These are phyloP conservation scores for Pampus argenteus DNA, from an alignment of 2,797 vertebrate genomes.

Conservation along the genomic window DNA sequence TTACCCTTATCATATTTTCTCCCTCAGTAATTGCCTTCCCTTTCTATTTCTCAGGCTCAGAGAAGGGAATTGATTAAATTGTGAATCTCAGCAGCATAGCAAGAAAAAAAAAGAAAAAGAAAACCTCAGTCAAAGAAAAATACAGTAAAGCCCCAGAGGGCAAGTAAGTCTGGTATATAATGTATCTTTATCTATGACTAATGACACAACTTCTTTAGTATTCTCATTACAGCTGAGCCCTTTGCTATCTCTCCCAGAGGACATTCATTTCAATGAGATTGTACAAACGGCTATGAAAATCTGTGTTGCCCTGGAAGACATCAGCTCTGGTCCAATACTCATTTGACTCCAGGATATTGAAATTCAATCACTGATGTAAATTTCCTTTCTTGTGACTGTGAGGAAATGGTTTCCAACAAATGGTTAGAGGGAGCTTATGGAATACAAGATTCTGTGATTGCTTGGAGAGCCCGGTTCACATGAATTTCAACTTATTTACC, in stretches of 20 bases:
- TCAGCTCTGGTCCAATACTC: slow-evolving; percentile 23
- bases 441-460: slow-evolving; percentile 35
- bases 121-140: slow-evolving; percentile 62
- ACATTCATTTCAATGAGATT: slow-evolving; percentile 50
- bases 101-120: slow-evolving; percentile 15
- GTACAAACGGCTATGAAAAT: slow-evolving; percentile 46
- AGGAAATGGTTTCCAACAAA: slow-evolving; percentile 50
- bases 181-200: slow-evolving; percentile 77
- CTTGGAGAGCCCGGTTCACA: slow-evolving; percentile 14
- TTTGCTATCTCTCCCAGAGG: slow-evolving; percentile 48
- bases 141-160: slow-evolving; percentile 59
- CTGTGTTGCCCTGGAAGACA: slow-evolving; percentile 21
- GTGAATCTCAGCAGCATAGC: slow-evolving; percentile 55
- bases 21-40: slow-evolving; percentile 77
- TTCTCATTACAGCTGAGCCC: slow-evolving; percentile 57
- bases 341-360: slow-evolving; percentile 43
- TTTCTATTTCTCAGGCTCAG: slow-evolving; percentile 70
- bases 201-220: slow-evolving; percentile 62
- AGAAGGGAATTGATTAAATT: slow-evolving; percentile 79
- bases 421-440: slow-evolving; percentile 18
- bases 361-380: slow-evolving; percentile 40
- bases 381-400: slow-evolving; percentile 35
- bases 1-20: slow-evolving; percentile 74
- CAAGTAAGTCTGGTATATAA: slow-evolving; percentile 66
- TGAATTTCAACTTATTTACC: slow-evolving; percentile 31